Evolutionary conservation across 2,113 vertebrate species (phyloP), one percentile per base, ranked within the genome.

Genomic region (Hippocampus barbouri): DNA sequence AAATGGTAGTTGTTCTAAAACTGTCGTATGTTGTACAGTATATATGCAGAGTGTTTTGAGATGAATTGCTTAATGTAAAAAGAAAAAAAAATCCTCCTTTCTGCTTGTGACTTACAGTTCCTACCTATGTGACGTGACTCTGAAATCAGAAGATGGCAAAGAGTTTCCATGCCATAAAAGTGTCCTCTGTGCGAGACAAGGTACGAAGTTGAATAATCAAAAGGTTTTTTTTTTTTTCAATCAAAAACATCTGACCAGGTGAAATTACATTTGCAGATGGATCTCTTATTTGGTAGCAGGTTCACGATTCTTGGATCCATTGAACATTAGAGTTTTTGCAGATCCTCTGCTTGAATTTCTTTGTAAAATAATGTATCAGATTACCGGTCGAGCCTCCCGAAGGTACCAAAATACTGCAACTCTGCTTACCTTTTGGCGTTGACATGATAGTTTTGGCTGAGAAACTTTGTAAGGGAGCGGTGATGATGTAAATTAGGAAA

Each of bases 131-230:
- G 96, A 98, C 77, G 96, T 99, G 70, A 97, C 94, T 65, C 88
- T 99, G 83, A 96, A 94, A 83, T 97, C 97, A 77, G 90, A 94
- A 81, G 96, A 99, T 85, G 96, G 95, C 75, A 96, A 94, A 81
- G 95, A 99, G 86, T 97, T 98, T 84, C 93, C 91, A 0, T 98
- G 97, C 85, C 97, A 99, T 89, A 98, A 98, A 85, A 95, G 96
- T 89, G 94, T 99, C 57, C 93, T 99, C 74, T 99, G 97, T 91
- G 97, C 97, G 71, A 93, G 97, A 90, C 94, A 98, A 63, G 96
- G 97, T 99, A 91, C 87, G 93, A 89, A n/a, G 5, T 59, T 20
- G 47, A 51, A 40, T 43, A 64, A 18, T 47, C 57, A 8, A 51
- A 16, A 51, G 5, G 2, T 0, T 38, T 38, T 38, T 38, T 38